Evolutionary conservation across 37 sponge, comb jelly and placozoan genomes (phyloP).

Genomic region (Diacarnus erythraeanus): DNA sequence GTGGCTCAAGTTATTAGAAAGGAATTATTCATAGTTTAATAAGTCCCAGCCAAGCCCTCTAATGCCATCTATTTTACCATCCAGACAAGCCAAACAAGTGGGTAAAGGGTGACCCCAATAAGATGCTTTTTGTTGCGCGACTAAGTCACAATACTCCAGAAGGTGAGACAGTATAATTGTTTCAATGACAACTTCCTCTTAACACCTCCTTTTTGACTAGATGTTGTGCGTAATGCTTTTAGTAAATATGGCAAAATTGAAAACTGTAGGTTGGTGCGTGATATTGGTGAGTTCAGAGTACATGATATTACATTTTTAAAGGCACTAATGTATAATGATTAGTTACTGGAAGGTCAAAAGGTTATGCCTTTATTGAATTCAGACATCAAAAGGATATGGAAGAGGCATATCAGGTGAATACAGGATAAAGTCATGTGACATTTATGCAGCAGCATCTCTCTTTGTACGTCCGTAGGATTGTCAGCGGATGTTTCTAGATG

Average conservation of each 20-base stretch:
- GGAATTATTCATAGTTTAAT: neutral
- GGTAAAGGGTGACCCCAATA: conserved; percentile 55
- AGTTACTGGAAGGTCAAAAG: conserved; percentile 87
- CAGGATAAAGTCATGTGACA: neutral
- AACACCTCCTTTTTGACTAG: conserved; percentile 20
- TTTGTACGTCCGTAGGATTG: conserved; percentile 27
- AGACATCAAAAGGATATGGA: conserved; percentile 54
- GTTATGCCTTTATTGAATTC: conserved; percentile 90
- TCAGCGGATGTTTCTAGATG: conserved; percentile 64
- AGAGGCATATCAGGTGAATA: conserved; percentile 61
- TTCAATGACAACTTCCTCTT: neutral
- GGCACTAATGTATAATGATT: neutral
- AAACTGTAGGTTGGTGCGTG: conserved; percentile 74
- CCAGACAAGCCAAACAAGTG: conserved; percentile 61
- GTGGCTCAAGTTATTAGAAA: neutral
- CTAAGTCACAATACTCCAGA: conserved; percentile 77
- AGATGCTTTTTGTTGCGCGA: conserved; percentile 83
- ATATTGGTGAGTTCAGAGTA: conserved; percentile 67
- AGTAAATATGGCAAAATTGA: conserved; percentile 76
- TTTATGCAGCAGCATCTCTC: no score
- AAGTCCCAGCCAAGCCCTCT: no score
- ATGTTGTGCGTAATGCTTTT: conserved; percentile 61
- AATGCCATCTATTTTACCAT: no score
- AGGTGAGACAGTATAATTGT: conserved; percentile 36
- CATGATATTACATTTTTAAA: neutral